Base-by-base conservation (phyloP, 2,797 vertebrate genomes). In the Coracias cyanogaster region DNA sequence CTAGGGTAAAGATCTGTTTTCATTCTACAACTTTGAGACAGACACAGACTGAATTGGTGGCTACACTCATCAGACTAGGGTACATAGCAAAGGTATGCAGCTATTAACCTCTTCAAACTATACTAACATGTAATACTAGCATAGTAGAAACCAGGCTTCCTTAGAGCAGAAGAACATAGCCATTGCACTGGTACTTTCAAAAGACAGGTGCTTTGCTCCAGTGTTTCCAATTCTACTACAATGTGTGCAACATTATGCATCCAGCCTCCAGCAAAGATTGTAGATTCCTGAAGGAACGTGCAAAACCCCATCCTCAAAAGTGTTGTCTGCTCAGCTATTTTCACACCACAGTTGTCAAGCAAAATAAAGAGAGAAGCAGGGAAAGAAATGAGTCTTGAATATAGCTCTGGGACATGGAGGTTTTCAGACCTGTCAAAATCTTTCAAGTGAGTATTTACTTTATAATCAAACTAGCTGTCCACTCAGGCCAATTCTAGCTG, bases 31-130 rank as follows among this genome's bases (percentile, higher is more conserved):
- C 24, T 78, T 35, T 55, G 51, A 82, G 37, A 41, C 15, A 85
- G 12, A n/a, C 9, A 69, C 8, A 60, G 62, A 28, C 3, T 60
- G 29, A 85, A 41, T 8, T 67, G 22, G 48, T 7, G 4, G 21
- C 7, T 45, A 3, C 17, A 13, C 16, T 61, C 33, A 28, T 15
- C 17, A 35, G 28, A 12, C 9, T 35, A 12, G 1, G 6, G 26
- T 45, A 31, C 0, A 0, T 7, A 82, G 21, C 12, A 37, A 60
- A 26, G 2, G 1, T 46, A 49, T 5, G 11, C 18, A 49, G 49
- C 10, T 65, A 41, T 22, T 19, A 67, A 12, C 0, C 1, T 62
- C 29, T 33, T 62, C 29, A 55, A 41, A 86, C 9, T 31, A 21
- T 3, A 9, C 13, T 12, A 26, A 10, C 1, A 2, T 15, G 14